Base-by-base conservation (phyloP, 2,797 vertebrate species). In the Leptatherina wallacei region DNA sequence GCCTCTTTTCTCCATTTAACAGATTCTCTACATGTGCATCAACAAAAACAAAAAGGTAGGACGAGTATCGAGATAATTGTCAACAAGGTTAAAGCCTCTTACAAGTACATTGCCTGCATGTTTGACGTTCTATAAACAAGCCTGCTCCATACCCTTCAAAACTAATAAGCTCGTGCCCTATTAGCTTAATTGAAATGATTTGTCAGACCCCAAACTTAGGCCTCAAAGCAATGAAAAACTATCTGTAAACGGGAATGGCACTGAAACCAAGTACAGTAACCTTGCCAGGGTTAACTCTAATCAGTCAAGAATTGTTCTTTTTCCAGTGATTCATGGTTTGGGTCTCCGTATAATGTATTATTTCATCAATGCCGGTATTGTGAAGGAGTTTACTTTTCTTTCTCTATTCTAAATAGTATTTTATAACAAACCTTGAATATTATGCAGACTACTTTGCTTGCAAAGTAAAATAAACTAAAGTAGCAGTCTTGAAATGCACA, bases 161-260 rank as follows among this genome's bases (percentile, higher is more conserved):
- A 82, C 65, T 72, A 87, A 78, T 78, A 71, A 62, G 65, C 69
- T 44, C 61, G 29, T 73, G 57, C 73, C 30, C 42, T 61, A 75
- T 89, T 90, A 90, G 56, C 84, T 89, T 88, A 90, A 88, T 78
- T 58, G 75, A 78, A 76, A 67, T 0, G 0, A 70, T 82, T 77
- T 68, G 56, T 71, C 22, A 78, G 60, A 67, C 66, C 65, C 59
- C 7, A 27, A 42, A 68, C 30, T 55, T 55, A 0, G 20, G 22
- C 12, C 14, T 77, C 47, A 68, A 58, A 72, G 57, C 27, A 58
- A 47, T 60, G 61, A 61, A 74, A 76, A 56, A 62, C 65, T 3
- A 42, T 65, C 24, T 65, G 52, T 67, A 61, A 83, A 83, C 67
- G 69, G 54, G 76, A 70, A 73, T 84, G 66, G 85, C 75, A 75